Base-by-base conservation (phyloP, 2,888 invertebrate species). In the Spilosoma lubricipeda region DNA sequence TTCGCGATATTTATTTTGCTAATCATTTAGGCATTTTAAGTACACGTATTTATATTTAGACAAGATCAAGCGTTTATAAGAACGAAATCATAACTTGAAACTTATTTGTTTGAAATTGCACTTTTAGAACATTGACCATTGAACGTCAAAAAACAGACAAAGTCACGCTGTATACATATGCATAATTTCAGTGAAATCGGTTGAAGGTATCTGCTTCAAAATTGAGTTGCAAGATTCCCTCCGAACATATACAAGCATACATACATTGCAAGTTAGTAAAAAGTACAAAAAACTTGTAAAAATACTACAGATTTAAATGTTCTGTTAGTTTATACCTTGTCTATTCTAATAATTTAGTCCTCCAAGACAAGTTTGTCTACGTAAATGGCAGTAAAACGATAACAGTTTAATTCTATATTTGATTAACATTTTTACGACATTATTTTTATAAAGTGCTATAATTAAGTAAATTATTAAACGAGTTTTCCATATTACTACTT, bases 1-100 rank as follows among this genome's bases (percentile, higher is more conserved):
- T 77, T 80, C 74, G 72, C 74, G 73, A 73, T 75, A 80, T 82
- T 82, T 76, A 81, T 76, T 72, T 23, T 36, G 67, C 52, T 69
- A 68, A 74, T 78, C 73, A 75, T 75, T 76, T 74, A 69, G 69
- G 73, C 52, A 33, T n/a, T n/a, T n/a, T n/a, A 33, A 33, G 4
- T 33, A 59, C 67, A 75, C 71, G 68, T 76, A 70, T 71, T 72
- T 70, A 65, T 80, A 75, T 82, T 82, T 80, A 80, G 77, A 74
- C 20, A 36, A 59, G 67, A 67, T 42, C 36, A 59, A 36, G 27
- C 27, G n/a, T 64, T 11, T 65, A 52, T 69, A 11, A 63, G 36
- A 63, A 33, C 67, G 52, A 39, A 36, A 56, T 33, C 66, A 66
- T 33, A 63, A 63, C 27, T 15, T 63, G 3, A 63, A 30, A 63